Percentiles rank a stretch among this genome's conserved stretches.
phyloP scores from a whole-genome alignment of 2,888 invertebrate species.

The Lithophane ornitopus region DNA sequence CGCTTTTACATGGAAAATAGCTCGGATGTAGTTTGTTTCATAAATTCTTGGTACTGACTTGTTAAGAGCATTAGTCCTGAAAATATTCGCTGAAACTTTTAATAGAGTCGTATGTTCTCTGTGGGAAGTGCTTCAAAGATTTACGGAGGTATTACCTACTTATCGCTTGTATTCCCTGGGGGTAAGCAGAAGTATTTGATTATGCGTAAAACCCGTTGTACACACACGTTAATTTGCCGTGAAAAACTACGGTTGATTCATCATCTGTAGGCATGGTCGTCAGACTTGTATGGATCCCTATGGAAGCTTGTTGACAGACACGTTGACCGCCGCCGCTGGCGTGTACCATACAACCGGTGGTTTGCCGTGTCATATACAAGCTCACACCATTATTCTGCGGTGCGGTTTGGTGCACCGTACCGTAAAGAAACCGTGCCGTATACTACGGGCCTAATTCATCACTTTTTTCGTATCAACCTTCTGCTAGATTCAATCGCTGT shows the following conservation, averaged over 20 bases:
- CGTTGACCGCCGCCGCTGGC: neutral
- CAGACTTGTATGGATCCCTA: neutral
- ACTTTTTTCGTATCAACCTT: neutral
- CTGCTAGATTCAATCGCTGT: neutral
- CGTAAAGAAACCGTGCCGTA: neutral
- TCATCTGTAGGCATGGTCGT: neutral
- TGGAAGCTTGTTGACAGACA: neutral
- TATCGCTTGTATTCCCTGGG: neutral
- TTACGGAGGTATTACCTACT: neutral
- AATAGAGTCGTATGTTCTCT: constrained; percentile 4
- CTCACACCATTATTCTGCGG: neutral
- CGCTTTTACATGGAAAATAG: constrained; percentile 11
- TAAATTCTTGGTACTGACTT: constrained; percentile 24
- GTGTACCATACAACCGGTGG: neutral
- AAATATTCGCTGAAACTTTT: constrained; percentile 41
- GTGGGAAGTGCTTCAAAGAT: neutral
- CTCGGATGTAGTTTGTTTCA: constrained; percentile 25
- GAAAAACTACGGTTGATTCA: neutral
- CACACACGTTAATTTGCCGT: neutral
- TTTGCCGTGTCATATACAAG: neutral
- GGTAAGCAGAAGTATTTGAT: neutral
- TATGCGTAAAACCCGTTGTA: neutral
- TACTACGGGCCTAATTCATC: neutral
- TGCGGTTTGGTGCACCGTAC: neutral
- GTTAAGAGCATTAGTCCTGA: constrained; percentile 8